Evolutionary conservation across 2,797 vertebrate species (phyloP).

Genomic region (Bufotes viridis): DNA sequence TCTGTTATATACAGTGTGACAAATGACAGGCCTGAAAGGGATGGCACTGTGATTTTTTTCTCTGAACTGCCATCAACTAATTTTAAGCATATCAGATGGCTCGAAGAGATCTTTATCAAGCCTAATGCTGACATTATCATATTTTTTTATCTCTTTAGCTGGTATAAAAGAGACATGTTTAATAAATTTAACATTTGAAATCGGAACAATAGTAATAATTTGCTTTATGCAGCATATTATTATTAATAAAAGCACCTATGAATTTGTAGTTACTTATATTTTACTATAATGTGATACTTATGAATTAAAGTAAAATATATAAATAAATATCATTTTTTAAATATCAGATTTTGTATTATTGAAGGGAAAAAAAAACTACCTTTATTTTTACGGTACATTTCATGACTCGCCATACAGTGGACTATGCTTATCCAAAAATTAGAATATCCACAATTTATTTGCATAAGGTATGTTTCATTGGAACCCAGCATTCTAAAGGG

Average conservation of each 20-base stretch:
- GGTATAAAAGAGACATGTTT: not conserved
- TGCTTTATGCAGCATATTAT: not conserved
- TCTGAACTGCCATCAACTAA: slow-evolving; percentile 30
- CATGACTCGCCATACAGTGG: not conserved
- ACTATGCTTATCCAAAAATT: not conserved
- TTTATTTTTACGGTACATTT: not conserved
- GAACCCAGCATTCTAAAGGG: not conserved
- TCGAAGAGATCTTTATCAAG: slow-evolving; percentile 50
- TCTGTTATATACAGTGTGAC: slow-evolving; percentile 50
- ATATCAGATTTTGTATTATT: not conserved
- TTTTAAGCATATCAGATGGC: slow-evolving; percentile 51
- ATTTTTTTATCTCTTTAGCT: slow-evolving; percentile 8
- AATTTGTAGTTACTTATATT: not conserved
- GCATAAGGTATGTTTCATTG: not conserved
- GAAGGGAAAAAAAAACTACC: not conserved
- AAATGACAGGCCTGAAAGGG: slow-evolving; percentile 9
- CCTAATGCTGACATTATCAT: slow-evolving; percentile 41
- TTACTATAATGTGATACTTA: not conserved
- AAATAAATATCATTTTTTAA: not conserved
- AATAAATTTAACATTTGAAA: not conserved
- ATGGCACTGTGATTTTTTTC: slow-evolving; percentile 33
- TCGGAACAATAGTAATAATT: not conserved
- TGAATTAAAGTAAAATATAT: not conserved
- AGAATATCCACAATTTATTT: not conserved
- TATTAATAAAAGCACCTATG: not conserved